Conservation (phyloP, 2,888 invertebrate genomes). For the Lathronympha strigana region DNA sequence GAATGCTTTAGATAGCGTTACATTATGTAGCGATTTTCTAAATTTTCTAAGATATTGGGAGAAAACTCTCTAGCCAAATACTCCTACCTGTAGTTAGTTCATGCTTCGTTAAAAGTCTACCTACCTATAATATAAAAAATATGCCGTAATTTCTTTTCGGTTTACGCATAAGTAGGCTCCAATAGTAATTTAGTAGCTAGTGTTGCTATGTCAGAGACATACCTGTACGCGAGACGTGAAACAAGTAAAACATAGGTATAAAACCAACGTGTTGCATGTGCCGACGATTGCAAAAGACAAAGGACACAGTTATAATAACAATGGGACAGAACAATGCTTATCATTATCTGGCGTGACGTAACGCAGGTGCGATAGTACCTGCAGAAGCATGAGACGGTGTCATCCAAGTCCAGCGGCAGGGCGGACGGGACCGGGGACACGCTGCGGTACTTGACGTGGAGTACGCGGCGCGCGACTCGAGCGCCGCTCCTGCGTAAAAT, state of each 20-base stretch:
- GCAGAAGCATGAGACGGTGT: conserved; percentile 92
- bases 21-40: no score
- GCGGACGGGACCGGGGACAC: conserved; percentile 59
- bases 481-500: conserved; percentile 71
- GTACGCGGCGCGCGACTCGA: conserved; percentile 67
- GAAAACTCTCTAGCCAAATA: background rate
- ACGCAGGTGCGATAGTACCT: conserved; percentile 83
- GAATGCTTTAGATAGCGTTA: no score
- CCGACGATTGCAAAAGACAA: conserved; percentile 36
- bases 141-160: background rate
- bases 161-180: background rate
- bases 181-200: background rate
- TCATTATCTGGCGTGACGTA: conserved; percentile 57
- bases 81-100: background rate
- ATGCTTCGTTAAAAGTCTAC: background rate
- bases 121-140: background rate
- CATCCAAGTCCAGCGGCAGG: conserved; percentile 85
- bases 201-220: background rate
- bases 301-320: conserved; percentile 38
- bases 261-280: conserved; percentile 3
- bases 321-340: conserved; percentile 37
- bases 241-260: conserved; percentile 15
- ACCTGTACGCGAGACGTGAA: conserved; percentile 7
- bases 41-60: background rate
- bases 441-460: conserved; percentile 75